A percentile compares a stretch with the other conserved stretches of the same genome.
phyloP scores from a whole-genome alignment of 2,797 vertebrate species.

The Myotis findleyi region DNA sequence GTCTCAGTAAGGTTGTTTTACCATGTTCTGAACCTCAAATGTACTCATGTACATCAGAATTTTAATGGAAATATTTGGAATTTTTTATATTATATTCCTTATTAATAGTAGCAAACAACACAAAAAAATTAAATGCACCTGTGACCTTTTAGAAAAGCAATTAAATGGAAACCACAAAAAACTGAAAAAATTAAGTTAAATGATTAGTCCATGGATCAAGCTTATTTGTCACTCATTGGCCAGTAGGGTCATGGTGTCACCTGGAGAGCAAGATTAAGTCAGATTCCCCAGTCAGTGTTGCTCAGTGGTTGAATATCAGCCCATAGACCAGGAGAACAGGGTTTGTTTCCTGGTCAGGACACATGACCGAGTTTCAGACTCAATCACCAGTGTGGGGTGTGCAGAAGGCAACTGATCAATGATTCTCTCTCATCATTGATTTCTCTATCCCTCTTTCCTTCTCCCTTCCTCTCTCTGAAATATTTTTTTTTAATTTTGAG shows the following conservation, averaged over 20 bases:
- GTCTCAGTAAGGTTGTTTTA: slow-evolving; percentile 50
- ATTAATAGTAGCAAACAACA: background rate
- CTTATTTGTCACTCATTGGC: slow-evolving; percentile 56
- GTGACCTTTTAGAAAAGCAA: slow-evolving; percentile 62
- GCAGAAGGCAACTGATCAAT: too few relatives aligned
- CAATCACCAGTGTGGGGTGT: too few relatives aligned
- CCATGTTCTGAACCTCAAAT: slow-evolving; percentile 47
- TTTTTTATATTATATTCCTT: slow-evolving; percentile 34
- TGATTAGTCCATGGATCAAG: slow-evolving; percentile 69
- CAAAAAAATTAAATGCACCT: background rate
- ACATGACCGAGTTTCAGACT: too few relatives aligned
- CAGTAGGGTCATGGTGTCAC: slow-evolving; percentile 58
- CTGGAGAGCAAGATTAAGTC: slow-evolving; percentile 74
- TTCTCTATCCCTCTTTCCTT: too few relatives aligned
- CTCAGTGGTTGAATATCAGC: too few relatives aligned
- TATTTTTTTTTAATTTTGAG: background rate
- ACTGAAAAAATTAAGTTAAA: background rate
- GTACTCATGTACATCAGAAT: background rate
- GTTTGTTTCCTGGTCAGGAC: too few relatives aligned
- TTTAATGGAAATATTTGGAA: slow-evolving; percentile 54
- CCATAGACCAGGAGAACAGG: too few relatives aligned
- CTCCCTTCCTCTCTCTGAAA: too few relatives aligned
- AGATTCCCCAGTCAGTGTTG: background rate
- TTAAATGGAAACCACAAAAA: slow-evolving; percentile 33
- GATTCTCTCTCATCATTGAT: too few relatives aligned